phyloP scores from a whole-genome alignment of 2,888 invertebrate species.

The Mythimna lalbum region DNA sequence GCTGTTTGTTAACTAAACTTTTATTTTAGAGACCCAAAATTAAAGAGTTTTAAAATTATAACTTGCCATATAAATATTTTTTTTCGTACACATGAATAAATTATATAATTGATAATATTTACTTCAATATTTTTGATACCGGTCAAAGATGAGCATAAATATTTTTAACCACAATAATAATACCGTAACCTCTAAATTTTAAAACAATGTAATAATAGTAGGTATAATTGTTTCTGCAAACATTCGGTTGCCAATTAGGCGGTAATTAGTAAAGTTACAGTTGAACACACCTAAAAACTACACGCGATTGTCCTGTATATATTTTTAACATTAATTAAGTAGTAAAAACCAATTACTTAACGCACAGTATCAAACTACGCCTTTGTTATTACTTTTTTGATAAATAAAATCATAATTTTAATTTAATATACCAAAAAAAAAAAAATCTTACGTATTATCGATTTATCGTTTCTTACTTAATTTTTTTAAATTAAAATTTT shows the following conservation, averaged over 20 bases:
- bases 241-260: conserved; percentile 31
- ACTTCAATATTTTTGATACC: neutral
- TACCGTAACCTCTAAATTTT: neutral
- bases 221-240: conserved; percentile 5
- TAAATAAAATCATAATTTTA: neutral
- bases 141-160: neutral
- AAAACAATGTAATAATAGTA: conserved; percentile 9
- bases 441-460: too few relatives aligned
- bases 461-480: too few relatives aligned
- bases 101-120: neutral
- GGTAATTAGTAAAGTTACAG: conserved; percentile 45
- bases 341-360: conserved; percentile 40
- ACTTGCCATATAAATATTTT: neutral
- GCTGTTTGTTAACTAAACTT: neutral
- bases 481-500: too few relatives aligned
- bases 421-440: too few relatives aligned
- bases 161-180: neutral
- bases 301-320: conserved; percentile 57
- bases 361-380: neutral
- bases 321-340: conserved; percentile 54
- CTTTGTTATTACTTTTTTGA: neutral
- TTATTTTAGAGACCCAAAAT: neutral
- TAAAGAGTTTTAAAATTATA: neutral
- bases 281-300: conserved; percentile 50
- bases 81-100: neutral